phyloP scores from a whole-genome alignment of 2,113 vertebrate species.

The Gobius niger region DNA sequence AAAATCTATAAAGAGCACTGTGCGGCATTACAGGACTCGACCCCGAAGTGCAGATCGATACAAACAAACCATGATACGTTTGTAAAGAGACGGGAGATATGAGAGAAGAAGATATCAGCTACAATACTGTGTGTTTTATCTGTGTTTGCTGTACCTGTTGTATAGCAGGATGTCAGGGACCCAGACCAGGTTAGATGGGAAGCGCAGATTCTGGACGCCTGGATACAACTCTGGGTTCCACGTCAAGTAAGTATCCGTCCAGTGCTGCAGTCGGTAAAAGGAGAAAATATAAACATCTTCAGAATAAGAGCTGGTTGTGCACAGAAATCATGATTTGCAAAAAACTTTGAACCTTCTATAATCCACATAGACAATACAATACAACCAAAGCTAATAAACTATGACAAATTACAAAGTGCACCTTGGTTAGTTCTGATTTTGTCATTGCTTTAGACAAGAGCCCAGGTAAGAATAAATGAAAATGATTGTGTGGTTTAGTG shows the following conservation, averaged over 20 bases:
- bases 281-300: neutral
- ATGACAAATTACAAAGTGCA: too few relatives aligned
- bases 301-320: too few relatives aligned
- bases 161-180: conserved; percentile 91
- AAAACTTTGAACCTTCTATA: too few relatives aligned
- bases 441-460: too few relatives aligned
- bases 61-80: neutral
- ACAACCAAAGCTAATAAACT: too few relatives aligned
- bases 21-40: neutral
- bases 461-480: too few relatives aligned
- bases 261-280: conserved; percentile 66
- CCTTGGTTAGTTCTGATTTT: too few relatives aligned
- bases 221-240: conserved; percentile 85
- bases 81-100: neutral
- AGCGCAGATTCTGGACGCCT: conserved; percentile 86
- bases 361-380: too few relatives aligned
- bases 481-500: too few relatives aligned
- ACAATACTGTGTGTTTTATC: neutral
- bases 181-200: conserved; percentile 86
- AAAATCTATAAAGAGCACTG: neutral
- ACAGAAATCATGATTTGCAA: too few relatives aligned
- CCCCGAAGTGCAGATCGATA: neutral
- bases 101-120: neutral
- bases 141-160: conserved; percentile 80
- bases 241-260: conserved; percentile 85